Conservation (phyloP, 2,797 vertebrate genomes). For the Eulemur mongoz region DNA sequence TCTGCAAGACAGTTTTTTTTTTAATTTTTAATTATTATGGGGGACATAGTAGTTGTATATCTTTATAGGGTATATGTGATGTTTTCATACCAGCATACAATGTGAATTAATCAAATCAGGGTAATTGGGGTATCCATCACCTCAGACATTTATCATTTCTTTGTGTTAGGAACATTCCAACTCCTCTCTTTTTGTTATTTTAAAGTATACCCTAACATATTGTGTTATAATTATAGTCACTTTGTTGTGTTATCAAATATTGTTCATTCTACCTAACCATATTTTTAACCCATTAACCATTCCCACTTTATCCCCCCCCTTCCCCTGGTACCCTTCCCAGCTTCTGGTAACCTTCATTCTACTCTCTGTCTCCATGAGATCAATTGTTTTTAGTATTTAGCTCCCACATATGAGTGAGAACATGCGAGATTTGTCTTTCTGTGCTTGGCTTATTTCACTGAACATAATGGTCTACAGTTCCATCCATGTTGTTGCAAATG, state of each 20-base stretch:
- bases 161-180: background rate
- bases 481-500: background rate
- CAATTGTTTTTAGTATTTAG: background rate
- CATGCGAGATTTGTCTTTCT: background rate
- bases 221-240: background rate
- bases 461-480: background rate
- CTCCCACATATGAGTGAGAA: background rate
- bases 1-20: background rate
- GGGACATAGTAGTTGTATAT: background rate
- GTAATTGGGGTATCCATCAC: background rate
- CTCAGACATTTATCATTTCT: background rate
- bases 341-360: background rate
- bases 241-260: background rate
- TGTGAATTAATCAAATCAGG: background rate
- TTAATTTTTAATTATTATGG: background rate
- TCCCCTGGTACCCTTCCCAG: background rate
- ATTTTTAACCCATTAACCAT: background rate
- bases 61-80: background rate
- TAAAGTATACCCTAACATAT: background rate
- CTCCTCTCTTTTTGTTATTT: background rate
- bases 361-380: background rate
- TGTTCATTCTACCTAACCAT: background rate
- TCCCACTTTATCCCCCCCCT: no score
- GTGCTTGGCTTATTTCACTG: background rate
- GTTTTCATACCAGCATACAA: background rate